Evolutionary conservation across 2,888 invertebrate species (phyloP).

Genomic region (Dicycla oo): DNA sequence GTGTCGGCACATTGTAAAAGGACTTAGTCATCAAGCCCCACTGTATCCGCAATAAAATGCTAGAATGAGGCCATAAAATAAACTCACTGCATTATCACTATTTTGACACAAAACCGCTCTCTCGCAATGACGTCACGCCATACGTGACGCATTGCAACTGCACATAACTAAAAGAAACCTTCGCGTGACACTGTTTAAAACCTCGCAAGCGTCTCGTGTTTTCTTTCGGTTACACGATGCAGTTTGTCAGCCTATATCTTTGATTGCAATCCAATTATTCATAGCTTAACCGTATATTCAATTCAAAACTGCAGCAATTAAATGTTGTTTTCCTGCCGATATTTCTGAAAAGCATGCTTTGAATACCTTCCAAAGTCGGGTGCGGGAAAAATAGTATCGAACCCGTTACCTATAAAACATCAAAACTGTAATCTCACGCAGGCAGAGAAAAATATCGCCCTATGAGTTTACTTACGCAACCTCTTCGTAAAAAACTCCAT

Average conservation of each 20-base stretch:
- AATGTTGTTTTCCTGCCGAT: background rate
- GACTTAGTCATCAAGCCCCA: background rate
- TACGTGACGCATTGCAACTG: too few species aligned
- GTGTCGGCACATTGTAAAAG: background rate
- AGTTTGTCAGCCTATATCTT: too few species aligned
- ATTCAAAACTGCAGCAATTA: background rate
- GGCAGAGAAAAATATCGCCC: background rate
- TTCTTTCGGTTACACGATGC: too few species aligned
- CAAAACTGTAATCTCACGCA: background rate
- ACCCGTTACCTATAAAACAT: too few species aligned
- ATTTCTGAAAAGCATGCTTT: too few species aligned
- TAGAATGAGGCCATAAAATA: conserved; percentile 4
- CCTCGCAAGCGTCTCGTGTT: too few species aligned
- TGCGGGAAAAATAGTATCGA: background rate
- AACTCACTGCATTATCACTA: conserved; percentile 8
- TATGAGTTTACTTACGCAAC: background rate
- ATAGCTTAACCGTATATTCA: background rate
- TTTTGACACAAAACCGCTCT: conserved; percentile 1
- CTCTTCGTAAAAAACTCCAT: background rate
- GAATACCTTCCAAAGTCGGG: background rate
- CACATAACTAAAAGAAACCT: too few species aligned
- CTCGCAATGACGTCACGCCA: background rate
- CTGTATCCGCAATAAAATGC: conserved; percentile 5
- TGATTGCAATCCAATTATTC: background rate
- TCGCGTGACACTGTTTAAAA: too few species aligned